Percentiles rank a stretch among this genome's conserved stretches.
Evolutionary conservation across 2,797 vertebrate species (phyloP).

Genomic region (Acropternis orthonyx): DNA sequence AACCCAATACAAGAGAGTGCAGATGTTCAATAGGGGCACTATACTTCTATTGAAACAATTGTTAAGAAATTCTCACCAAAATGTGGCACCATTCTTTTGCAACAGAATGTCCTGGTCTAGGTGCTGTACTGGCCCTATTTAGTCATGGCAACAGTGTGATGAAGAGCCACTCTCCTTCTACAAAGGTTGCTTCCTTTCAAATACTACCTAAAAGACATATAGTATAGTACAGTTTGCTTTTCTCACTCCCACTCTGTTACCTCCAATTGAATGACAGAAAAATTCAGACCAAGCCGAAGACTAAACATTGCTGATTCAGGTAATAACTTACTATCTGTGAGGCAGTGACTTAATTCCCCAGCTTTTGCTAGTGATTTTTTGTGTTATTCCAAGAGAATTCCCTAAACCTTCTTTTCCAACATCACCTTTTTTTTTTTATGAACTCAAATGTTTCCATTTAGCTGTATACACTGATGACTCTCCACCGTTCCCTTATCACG

Average conservation of each 20-base stretch:
- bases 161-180: not conserved
- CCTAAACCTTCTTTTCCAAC: not conserved
- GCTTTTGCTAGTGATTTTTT: not conserved
- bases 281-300: not conserved
- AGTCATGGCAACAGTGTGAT: not conserved
- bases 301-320: fast-evolving
- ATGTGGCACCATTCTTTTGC: not conserved
- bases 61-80: not conserved
- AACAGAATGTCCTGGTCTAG: not conserved
- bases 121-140: not conserved
- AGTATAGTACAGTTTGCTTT: not conserved
- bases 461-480: not conserved
- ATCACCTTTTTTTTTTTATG: not conserved
- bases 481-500: not conserved
- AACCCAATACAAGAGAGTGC: not conserved
- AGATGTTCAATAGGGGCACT: not conserved
- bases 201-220: not conserved
- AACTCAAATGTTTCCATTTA: not conserved
- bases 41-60: not conserved
- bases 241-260: not conserved
- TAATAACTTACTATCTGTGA: not conserved
- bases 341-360: not conserved
- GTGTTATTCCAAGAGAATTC: not conserved
- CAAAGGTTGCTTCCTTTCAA: not conserved
- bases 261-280: not conserved